A percentile compares a stretch with the other conserved stretches of the same genome.
These are phyloP conservation scores for Pedicia rivosa DNA, from an alignment of 2,888 invertebrate genomes.

Conservation along the genomic window DNA sequence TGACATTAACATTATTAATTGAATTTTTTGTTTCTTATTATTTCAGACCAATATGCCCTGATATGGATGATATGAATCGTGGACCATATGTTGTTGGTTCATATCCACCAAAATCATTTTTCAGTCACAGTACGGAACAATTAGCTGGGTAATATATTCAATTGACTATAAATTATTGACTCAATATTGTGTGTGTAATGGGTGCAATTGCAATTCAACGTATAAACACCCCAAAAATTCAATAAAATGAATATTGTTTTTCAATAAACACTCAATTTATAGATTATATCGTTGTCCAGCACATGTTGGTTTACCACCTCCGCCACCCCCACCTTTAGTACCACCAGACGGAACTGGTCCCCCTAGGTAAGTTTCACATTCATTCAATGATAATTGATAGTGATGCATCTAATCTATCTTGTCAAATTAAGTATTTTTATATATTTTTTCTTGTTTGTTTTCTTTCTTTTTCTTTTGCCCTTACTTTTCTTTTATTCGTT, in stretches of 20 bases:
- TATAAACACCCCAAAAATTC: too few species aligned
- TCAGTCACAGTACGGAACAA: slow-evolving; percentile 29
- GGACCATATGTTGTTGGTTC: slow-evolving; percentile 16
- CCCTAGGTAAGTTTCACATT: slow-evolving; percentile 19
- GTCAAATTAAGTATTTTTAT: background rate
- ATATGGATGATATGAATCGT: slow-evolving; percentile 12
- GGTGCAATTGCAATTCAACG: too few species aligned
- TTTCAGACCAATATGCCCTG: slow-evolving; percentile 14
- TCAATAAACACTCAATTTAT: background rate
- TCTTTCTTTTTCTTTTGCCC: too few species aligned
- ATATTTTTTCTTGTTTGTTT: background rate
- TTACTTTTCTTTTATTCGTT: too few species aligned
- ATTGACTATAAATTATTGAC: too few species aligned
- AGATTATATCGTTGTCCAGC: slow-evolving; percentile 35
- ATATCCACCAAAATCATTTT: slow-evolving; percentile 18
- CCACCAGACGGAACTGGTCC: slow-evolving; percentile 28
- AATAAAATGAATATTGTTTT: slow-evolving; percentile 1
- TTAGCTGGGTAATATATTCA: slow-evolving; percentile 17
- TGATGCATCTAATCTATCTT: background rate
- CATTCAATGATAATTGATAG: background rate
- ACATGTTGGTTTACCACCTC: slow-evolving; percentile 37
- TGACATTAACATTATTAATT: too few species aligned
- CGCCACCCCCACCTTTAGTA: slow-evolving; percentile 44
- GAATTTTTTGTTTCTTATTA: background rate
- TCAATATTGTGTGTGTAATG: too few species aligned